phyloP scores from a whole-genome alignment of 2,113 vertebrate genomes.

The Dromiciops gliroides region DNA sequence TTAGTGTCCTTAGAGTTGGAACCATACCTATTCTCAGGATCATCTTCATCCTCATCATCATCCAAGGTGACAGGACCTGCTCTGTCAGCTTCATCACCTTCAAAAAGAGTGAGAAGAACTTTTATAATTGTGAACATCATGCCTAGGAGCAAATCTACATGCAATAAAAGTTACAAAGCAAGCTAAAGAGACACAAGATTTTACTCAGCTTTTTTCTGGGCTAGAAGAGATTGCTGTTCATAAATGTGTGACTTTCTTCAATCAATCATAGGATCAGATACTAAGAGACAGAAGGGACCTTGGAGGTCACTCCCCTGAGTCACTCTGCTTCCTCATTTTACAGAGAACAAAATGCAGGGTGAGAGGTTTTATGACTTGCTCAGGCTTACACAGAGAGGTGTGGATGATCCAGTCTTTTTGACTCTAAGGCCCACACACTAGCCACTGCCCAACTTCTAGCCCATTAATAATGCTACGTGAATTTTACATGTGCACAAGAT shows the following conservation, averaged over 20 bases:
- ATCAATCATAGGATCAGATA: not conserved
- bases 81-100: conserved; percentile 94
- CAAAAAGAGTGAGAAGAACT: conserved; percentile 51
- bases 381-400: not conserved
- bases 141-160: conserved; percentile 44
- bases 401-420: not conserved
- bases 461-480: not conserved
- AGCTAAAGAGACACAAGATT: not conserved
- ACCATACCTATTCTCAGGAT: conserved; percentile 99
- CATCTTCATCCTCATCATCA: conserved; percentile 93
- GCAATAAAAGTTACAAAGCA: conserved; percentile 51
- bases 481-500: not conserved
- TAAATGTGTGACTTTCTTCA: not conserved
- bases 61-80: conserved; percentile 83
- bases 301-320: not conserved
- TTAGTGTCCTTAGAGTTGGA: conserved; percentile 87
- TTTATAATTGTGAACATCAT: conserved; percentile 61
- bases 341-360: not conserved
- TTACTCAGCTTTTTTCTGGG: not conserved
- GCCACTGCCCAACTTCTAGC: not conserved
- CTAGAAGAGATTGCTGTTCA: not conserved
- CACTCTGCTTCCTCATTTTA: not conserved
- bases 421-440: not conserved
- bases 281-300: not conserved
- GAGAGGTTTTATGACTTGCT: not conserved